phyloP scores from a whole-genome alignment of 1,140 invertebrate species.

The Heliconius hewitsoni region DNA sequence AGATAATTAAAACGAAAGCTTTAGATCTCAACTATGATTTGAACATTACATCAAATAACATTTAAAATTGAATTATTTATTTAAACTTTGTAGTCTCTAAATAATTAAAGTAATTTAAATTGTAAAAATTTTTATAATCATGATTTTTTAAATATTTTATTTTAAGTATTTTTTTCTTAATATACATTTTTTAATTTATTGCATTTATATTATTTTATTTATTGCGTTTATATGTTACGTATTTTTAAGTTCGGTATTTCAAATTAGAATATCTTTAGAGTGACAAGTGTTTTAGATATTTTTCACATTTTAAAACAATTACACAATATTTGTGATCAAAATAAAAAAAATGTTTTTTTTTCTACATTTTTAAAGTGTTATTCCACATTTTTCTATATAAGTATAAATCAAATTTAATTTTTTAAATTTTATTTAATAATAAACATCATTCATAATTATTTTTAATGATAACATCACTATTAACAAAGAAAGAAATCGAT shows the following conservation, averaged over 20 bases:
- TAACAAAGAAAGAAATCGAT: neutral
- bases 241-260: neutral
- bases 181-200: neutral
- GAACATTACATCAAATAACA: constrained; percentile 30
- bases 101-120: neutral
- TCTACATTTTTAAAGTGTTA: too few species aligned
- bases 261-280: too few species aligned
- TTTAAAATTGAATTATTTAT: neutral
- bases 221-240: neutral
- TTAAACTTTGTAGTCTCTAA: neutral
- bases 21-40: constrained; percentile 76
- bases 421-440: neutral
- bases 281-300: too few species aligned
- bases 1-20: constrained; percentile 79
- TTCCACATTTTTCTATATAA: too few species aligned
- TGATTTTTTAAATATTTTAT: too few species aligned
- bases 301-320: too few species aligned
- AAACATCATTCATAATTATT: too few species aligned
- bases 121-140: too few species aligned
- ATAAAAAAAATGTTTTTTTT: too few species aligned
- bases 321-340: too few species aligned
- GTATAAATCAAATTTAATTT: neutral
- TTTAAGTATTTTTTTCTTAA: too few species aligned
- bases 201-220: constrained; percentile 1
- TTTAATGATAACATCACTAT: neutral